Percentiles rank a stretch among this genome's conserved stretches.
Conservation (phyloP, 2,797 vertebrate genomes). For the Paramormyrops hopkinsi region DNA sequence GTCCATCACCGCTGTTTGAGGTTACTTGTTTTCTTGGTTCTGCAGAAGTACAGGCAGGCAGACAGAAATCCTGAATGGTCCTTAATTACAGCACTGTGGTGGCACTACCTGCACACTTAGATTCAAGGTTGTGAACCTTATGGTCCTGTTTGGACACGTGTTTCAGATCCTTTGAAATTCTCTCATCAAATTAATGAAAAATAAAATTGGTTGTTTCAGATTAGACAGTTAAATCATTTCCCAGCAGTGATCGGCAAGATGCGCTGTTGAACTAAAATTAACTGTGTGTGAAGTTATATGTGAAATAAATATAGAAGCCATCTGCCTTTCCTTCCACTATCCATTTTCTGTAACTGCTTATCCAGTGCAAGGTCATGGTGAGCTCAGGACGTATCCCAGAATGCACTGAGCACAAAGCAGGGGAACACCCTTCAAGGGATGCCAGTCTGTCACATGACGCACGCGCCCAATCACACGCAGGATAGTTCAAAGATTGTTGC, state of each 20-base stretch:
- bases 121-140: background rate
- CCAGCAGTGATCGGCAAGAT: background rate
- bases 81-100: background rate
- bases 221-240: background rate
- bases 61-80: background rate
- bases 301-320: background rate
- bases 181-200: background rate
- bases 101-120: background rate
- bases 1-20: constrained; percentile 47
- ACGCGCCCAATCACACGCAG: background rate
- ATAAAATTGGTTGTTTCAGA: background rate
- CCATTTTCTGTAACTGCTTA: background rate
- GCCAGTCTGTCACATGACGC: background rate
- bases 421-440: background rate
- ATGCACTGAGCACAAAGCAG: background rate
- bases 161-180: background rate
- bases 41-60: background rate
- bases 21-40: constrained; percentile 41
- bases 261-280: background rate
- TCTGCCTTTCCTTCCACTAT: background rate
- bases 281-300: background rate
- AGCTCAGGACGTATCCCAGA: background rate
- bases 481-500: background rate
- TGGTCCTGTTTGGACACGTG: background rate
- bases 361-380: background rate